Percentiles rank a stretch among this genome's conserved stretches.
Evolutionary conservation across 2,113 vertebrate genomes (phyloP).

Genomic region (Myrmecophaga tridactyla): DNA sequence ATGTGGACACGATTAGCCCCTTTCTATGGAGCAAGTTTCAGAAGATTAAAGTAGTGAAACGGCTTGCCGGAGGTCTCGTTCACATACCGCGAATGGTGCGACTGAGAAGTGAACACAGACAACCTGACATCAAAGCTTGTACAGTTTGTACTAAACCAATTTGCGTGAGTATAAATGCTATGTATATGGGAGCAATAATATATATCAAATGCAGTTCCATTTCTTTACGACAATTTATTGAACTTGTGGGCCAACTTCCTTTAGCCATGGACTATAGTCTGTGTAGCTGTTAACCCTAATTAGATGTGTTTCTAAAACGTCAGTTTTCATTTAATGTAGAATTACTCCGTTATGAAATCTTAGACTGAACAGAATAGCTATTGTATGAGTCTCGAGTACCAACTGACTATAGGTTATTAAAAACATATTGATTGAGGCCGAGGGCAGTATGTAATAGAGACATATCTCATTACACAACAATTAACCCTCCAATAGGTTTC

Average conservation of each 20-base stretch:
- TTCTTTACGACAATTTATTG: slow-evolving; percentile 54
- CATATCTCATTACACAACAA: slow-evolving; percentile 85
- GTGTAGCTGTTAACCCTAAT: slow-evolving; percentile 77
- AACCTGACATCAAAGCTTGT: background rate
- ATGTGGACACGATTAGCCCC: background rate
- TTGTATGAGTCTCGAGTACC: slow-evolving; percentile 80
- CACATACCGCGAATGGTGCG: background rate
- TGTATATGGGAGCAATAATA: background rate
- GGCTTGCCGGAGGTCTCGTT: background rate
- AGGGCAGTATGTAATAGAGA: slow-evolving; percentile 81
- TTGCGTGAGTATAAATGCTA: background rate
- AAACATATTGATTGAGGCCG: slow-evolving; percentile 85
- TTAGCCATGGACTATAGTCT: slow-evolving; percentile 72
- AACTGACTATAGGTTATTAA: slow-evolving; percentile 83
- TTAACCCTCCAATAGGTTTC: slow-evolving; percentile 81
- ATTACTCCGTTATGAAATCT: slow-evolving; percentile 84
- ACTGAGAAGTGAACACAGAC: background rate
- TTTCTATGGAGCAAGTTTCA: background rate
- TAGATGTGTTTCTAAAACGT: slow-evolving; percentile 77
- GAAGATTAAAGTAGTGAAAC: background rate
- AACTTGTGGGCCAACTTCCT: slow-evolving; percentile 68
- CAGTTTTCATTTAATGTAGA: slow-evolving; percentile 83
- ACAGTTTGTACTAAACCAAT: background rate
- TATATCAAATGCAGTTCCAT: background rate
- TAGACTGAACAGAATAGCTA: slow-evolving; percentile 81